A percentile compares a stretch with the other conserved stretches of the same genome.
Evolutionary conservation across 2,113 vertebrate genomes (phyloP).

Genomic region (Phodopus roborovskii): DNA sequence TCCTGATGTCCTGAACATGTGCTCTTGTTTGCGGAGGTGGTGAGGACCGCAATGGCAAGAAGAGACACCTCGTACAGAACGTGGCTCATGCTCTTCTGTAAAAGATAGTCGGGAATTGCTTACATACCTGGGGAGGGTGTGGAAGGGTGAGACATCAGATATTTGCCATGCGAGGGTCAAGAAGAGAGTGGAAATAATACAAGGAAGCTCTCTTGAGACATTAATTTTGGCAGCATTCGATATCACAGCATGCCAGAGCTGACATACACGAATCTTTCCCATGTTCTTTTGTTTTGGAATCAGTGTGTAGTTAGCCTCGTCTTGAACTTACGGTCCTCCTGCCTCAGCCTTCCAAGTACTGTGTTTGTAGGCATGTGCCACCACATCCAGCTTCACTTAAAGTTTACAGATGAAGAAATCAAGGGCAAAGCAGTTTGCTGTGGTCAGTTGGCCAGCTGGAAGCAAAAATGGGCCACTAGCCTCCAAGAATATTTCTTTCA

Average conservation of each 20-base stretch:
- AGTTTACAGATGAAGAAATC: conserved; percentile 44
- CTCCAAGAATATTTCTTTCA: neutral
- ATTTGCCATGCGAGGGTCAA: conserved; percentile 60
- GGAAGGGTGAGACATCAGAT: conserved; percentile 62
- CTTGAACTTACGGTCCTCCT: neutral
- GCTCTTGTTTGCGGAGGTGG: neutral
- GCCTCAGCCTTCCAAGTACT: neutral
- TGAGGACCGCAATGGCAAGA: conserved; percentile 15
- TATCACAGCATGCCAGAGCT: conserved; percentile 1
- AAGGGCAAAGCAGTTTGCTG: neutral
- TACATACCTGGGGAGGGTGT: conserved; percentile 51
- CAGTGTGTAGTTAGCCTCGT: neutral
- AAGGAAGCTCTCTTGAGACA: conserved; percentile 46
- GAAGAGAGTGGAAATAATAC: conserved; percentile 34
- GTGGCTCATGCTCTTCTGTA: conserved; percentile 17
- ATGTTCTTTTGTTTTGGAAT: neutral
- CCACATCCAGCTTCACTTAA: neutral
- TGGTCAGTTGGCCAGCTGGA: neutral
- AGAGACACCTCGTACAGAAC: conserved; percentile 14
- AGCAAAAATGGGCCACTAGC: neutral
- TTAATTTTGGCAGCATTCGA: conserved; percentile 62
- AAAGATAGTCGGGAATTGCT: conserved; percentile 59
- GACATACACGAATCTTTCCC: neutral
- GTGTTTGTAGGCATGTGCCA: no score
- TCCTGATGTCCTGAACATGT: neutral